These are phyloP conservation scores for Galago senegalensis DNA, from an alignment of 2,797 vertebrate species.

Conservation along the genomic window DNA sequence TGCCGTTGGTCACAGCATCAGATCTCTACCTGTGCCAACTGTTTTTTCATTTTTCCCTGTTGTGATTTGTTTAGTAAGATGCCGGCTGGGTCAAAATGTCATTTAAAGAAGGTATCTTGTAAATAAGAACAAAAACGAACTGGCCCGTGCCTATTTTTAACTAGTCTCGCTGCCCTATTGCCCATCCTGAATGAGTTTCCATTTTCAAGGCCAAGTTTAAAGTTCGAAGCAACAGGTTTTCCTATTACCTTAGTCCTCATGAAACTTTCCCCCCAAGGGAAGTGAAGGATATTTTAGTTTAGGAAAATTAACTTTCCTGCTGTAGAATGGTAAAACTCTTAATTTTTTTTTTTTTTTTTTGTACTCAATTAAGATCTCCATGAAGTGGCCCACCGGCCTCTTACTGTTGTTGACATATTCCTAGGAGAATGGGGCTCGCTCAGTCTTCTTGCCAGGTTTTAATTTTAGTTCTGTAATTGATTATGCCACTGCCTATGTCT, in stretches of 20 bases:
- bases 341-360: neutral
- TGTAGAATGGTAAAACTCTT: neutral
- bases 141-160: neutral
- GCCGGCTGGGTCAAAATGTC: neutral
- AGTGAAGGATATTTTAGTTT: neutral
- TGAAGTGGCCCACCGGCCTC: neutral
- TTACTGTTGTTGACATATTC: neutral
- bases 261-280: neutral
- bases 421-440: neutral
- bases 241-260: neutral
- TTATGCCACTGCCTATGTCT: neutral
- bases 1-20: too few relatives aligned
- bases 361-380: neutral
- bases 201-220: neutral
- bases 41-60: neutral
- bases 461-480: neutral
- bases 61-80: slow-evolving; percentile 6
- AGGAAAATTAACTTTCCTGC: slow-evolving; percentile 19
- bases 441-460: neutral
- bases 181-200: neutral
- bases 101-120: neutral
- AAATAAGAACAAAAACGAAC: neutral
- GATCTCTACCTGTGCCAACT: neutral
- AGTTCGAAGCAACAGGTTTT: slow-evolving; percentile 13
- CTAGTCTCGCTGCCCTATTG: neutral